Evolutionary conservation across 2,888 invertebrate genomes (phyloP).

Genomic region (Erebia palarica): DNA sequence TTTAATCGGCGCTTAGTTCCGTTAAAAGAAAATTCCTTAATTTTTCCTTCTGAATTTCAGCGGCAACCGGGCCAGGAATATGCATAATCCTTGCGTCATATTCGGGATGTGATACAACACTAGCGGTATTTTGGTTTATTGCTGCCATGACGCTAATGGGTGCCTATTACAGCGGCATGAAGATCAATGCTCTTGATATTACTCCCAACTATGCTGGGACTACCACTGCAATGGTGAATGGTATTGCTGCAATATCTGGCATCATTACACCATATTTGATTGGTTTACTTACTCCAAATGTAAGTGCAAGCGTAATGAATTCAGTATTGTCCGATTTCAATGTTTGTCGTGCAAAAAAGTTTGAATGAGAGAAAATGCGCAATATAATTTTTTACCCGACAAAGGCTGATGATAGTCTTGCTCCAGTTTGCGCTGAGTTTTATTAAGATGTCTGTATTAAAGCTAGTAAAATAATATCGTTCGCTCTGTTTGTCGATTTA

Average conservation of each 20-base stretch:
- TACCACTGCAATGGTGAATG: constrained; percentile 87
- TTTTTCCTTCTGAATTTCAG: constrained; percentile 55
- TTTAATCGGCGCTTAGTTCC: too few relatives aligned
- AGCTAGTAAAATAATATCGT: too few relatives aligned
- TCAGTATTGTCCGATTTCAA: neutral
- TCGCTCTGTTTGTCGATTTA: too few relatives aligned
- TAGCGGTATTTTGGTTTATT: constrained; percentile 84
- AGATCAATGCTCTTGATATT: constrained; percentile 86
- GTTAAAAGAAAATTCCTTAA: neutral
- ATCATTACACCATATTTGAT: constrained; percentile 87
- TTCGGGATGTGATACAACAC: constrained; percentile 83
- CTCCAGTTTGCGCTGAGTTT: too few relatives aligned
- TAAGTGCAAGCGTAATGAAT: constrained; percentile 60
- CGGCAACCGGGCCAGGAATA: constrained; percentile 84
- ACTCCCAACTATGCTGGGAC: constrained; percentile 86
- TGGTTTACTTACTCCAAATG: constrained; percentile 85
- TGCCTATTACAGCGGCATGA: constrained; percentile 87
- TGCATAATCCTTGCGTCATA: constrained; percentile 85
- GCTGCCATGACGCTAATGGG: constrained; percentile 88
- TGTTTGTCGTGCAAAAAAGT: neutral
- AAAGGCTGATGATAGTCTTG: too few relatives aligned
- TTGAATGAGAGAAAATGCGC: too few relatives aligned
- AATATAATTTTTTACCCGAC: too few relatives aligned
- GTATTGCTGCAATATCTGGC: constrained; percentile 87
- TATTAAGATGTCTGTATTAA: too few relatives aligned